phyloP scores from a whole-genome alignment of 2,113 vertebrate genomes.

The Neofelis nebulosa region DNA sequence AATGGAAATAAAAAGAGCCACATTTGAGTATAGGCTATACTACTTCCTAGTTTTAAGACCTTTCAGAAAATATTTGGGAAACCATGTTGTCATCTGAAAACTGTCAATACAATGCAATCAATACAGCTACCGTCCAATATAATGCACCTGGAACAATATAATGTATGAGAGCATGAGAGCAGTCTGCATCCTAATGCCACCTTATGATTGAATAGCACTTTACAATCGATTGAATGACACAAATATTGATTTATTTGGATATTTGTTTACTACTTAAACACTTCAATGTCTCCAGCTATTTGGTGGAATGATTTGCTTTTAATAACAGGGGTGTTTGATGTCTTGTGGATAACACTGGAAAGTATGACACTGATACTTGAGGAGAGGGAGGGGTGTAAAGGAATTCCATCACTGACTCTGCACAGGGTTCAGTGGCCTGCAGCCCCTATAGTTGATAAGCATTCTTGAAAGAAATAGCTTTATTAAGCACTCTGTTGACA shows the following conservation, averaged over 20 bases:
- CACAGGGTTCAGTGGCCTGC: not conserved
- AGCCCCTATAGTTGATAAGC: not conserved
- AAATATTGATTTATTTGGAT: not conserved
- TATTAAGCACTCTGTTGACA: conserved; percentile 51
- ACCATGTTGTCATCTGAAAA: not conserved
- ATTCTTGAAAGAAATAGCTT: conserved; percentile 33
- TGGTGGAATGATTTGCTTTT: conserved; percentile 3
- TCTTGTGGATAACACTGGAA: not conserved
- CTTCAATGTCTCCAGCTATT: not conserved
- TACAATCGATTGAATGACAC: not conserved
- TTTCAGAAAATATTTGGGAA: not conserved
- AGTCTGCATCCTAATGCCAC: not conserved
- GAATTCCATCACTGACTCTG: not conserved
- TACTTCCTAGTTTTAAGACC: not conserved
- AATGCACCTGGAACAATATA: not conserved
- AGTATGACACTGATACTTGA: not conserved
- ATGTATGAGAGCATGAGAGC: not conserved
- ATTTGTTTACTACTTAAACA: not conserved
- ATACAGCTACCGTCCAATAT: not conserved
- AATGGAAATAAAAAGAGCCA: not conserved
- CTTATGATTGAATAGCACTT: not conserved
- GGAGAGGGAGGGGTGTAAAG: not conserved
- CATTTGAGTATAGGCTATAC: not conserved
- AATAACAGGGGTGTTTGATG: not conserved
- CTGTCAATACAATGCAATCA: not conserved